phyloP scores from a whole-genome alignment of 2,113 vertebrate genomes.

The Numida meleagris region DNA sequence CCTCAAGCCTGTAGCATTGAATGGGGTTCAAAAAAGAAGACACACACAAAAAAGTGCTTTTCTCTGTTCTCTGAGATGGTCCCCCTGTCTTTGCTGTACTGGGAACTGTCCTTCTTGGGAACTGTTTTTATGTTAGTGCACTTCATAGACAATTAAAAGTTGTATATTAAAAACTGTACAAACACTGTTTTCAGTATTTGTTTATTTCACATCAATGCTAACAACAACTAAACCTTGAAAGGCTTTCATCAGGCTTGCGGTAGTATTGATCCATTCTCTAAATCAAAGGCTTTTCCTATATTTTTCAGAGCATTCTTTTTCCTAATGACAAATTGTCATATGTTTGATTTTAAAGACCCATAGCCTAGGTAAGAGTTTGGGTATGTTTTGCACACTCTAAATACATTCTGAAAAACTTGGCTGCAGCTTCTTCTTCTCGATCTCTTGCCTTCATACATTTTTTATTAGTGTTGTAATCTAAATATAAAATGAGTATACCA shows the following conservation, averaged over 20 bases:
- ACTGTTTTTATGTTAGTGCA: neutral
- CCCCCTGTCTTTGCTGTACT: neutral
- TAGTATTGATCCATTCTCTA: neutral
- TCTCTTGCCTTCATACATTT: conserved; percentile 1
- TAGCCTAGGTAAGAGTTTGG: neutral
- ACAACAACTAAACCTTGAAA: neutral
- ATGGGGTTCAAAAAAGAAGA: neutral
- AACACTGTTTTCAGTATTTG: neutral
- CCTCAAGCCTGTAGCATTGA: neutral
- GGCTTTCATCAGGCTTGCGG: neutral
- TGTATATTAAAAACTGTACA: neutral
- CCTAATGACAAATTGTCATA: neutral
- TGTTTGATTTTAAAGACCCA: neutral
- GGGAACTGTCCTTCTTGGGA: neutral
- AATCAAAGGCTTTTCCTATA: neutral
- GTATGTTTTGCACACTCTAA: neutral
- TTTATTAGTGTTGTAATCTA: conserved; percentile 38
- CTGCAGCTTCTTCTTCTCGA: neutral
- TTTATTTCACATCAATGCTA: neutral
- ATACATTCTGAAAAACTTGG: neutral
- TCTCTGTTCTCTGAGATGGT: neutral
- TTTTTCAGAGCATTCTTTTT: neutral
- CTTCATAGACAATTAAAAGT: neutral
- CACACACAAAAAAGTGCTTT: neutral
- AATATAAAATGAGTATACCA: conserved; percentile 42